Evolutionary conservation across 2,113 vertebrate species (phyloP).

Genomic region (human): DNA sequence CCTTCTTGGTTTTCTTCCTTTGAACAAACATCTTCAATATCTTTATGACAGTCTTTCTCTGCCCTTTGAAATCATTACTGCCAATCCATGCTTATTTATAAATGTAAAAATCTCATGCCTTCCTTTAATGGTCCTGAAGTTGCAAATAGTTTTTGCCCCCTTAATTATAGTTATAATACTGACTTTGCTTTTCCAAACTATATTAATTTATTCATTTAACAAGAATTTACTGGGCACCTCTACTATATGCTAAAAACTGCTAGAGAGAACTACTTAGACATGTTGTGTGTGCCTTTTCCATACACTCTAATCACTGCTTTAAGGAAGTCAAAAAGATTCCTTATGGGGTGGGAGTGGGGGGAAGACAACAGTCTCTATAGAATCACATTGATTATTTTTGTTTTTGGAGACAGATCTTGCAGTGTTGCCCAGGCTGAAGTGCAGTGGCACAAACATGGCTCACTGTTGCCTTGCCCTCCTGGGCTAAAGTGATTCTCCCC

Average conservation of each 20-base stretch:
- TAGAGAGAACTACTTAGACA: not conserved
- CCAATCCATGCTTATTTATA: not conserved
- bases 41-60: not conserved
- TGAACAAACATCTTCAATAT: not conserved
- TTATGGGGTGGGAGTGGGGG: not conserved
- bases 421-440: no score
- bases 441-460: no score
- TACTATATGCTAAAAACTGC: not conserved
- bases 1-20: not conserved
- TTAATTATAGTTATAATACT: not conserved
- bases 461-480: no score
- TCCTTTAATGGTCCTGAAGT: constrained; percentile 20
- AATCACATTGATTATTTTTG: not conserved
- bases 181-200: not conserved
- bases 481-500: no score
- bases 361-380: not conserved
- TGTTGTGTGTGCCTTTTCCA: not conserved
- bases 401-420: no score
- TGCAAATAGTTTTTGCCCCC: not conserved
- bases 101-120: not conserved
- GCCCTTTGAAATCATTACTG: constrained; percentile 10
- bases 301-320: not conserved
- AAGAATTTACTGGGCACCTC: not conserved
- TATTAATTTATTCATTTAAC: not conserved
- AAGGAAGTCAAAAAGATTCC: not conserved